Conservation (phyloP, 2,888 invertebrate genomes). For the Calliopum simillimum region DNA sequence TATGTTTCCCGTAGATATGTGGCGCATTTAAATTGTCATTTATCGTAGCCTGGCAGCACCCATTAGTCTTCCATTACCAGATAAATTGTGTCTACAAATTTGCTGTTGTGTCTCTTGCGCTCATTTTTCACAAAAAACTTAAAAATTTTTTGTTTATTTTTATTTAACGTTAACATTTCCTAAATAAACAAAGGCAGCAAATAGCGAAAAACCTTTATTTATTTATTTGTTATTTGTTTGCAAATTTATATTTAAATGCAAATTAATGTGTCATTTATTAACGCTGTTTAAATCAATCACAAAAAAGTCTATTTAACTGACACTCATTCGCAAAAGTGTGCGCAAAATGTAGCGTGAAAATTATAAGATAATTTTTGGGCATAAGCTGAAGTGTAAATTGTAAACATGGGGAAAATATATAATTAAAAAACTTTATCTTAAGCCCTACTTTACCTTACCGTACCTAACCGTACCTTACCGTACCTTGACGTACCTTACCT, state of each 20-base stretch:
- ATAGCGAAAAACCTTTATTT: constrained; percentile 1
- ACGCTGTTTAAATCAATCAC: constrained; percentile 54
- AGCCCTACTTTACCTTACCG: no score
- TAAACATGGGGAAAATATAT: no score
- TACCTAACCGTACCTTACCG: no score
- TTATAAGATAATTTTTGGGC: no score
- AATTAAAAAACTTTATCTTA: no score
- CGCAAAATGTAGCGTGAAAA: no score
- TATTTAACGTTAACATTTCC: not conserved
- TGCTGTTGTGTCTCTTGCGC: constrained; percentile 23
- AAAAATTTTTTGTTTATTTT: constrained; percentile 38
- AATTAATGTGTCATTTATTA: constrained; percentile 62
- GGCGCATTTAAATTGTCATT: constrained; percentile 15
- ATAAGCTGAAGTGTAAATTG: no score
- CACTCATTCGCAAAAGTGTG: no score
- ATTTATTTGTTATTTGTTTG: not conserved
- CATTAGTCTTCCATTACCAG: constrained; percentile 4
- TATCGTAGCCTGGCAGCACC: constrained; percentile 7
- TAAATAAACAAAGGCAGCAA: constrained; percentile 23
- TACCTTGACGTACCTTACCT: no score
- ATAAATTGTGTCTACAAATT: not conserved
- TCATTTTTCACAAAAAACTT: constrained; percentile 58
- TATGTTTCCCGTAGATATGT: not conserved
- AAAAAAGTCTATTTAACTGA: no score
- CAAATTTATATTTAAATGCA: constrained; percentile 56